Evolutionary conservation across 1,140 invertebrate species (phyloP).

Genomic region (Ephestia elutella): DNA sequence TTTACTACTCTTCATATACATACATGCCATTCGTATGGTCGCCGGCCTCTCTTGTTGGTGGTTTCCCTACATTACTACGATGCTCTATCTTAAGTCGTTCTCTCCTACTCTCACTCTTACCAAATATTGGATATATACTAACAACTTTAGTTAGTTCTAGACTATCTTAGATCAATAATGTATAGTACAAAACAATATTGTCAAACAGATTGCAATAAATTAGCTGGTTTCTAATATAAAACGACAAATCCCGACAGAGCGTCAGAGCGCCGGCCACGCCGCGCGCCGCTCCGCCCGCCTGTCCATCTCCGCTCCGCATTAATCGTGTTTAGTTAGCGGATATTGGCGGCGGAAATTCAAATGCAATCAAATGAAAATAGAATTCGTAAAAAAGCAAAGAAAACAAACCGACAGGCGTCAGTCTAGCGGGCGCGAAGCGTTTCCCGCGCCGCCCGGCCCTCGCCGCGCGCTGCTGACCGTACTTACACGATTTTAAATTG

Average conservation of each 20-base stretch:
- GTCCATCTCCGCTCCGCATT: slow-evolving; percentile 71
- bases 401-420: slow-evolving; percentile 73
- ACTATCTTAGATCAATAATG: too few species aligned
- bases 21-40: too few species aligned
- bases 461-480: slow-evolving; percentile 60
- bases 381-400: slow-evolving; percentile 69
- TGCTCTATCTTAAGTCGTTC: too few species aligned
- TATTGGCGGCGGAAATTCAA: slow-evolving; percentile 75
- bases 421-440: slow-evolving; percentile 56
- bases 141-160: too few species aligned
- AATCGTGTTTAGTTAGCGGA: slow-evolving; percentile 76
- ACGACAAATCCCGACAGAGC: slow-evolving; percentile 61
- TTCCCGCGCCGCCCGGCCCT: slow-evolving; percentile 36
- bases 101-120: too few species aligned
- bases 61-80: too few species aligned
- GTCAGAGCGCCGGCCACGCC: slow-evolving; percentile 25
- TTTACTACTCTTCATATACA: too few species aligned
- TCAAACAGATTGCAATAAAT: slow-evolving; percentile 62
- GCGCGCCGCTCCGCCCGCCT: slow-evolving; percentile 42
- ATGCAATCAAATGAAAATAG: slow-evolving; percentile 76
- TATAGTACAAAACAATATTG: not conserved
- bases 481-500: slow-evolving; percentile 75
- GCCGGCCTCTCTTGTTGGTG: too few species aligned
- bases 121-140: too few species aligned
- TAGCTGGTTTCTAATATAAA: slow-evolving; percentile 67